Conservation (phyloP, 2,113 vertebrate genomes). For the Daphoenositta chrysoptera region DNA sequence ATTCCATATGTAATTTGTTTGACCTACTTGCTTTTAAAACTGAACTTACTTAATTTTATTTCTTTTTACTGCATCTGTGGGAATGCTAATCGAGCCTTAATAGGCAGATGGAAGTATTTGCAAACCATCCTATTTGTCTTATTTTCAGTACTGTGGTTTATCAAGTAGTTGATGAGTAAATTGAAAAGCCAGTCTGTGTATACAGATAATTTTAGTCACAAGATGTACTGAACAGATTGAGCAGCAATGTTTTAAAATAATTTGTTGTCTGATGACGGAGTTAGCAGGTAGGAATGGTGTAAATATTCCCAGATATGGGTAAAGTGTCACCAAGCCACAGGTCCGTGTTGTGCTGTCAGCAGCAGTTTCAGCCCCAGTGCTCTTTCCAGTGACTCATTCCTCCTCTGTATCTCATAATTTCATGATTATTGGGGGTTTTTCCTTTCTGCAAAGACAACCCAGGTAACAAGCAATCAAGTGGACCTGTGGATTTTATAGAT, state of each 20-base stretch:
- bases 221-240: not conserved
- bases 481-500: not conserved
- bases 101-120: conserved; percentile 34
- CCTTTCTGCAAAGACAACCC: not conserved
- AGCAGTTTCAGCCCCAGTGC: not conserved
- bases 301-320: not conserved
- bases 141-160: conserved; percentile 46
- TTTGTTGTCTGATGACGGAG: not conserved
- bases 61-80: not conserved
- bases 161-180: conserved; percentile 9
- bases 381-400: not conserved
- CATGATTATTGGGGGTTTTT: not conserved
- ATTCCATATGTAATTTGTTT: conserved; percentile 26
- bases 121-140: conserved; percentile 27
- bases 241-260: not conserved
- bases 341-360: not conserved
- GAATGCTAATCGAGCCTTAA: not conserved
- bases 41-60: not conserved
- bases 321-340: not conserved
- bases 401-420: not conserved
- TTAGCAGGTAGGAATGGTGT: not conserved
- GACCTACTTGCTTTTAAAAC: conserved; percentile 16
- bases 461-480: not conserved
- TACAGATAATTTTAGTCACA: not conserved
- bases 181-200: not conserved